Percentiles rank a stretch among this genome's conserved stretches.
Evolutionary conservation across 1,140 invertebrate species (phyloP).

Genomic region (Drosophila albomicans): DNA sequence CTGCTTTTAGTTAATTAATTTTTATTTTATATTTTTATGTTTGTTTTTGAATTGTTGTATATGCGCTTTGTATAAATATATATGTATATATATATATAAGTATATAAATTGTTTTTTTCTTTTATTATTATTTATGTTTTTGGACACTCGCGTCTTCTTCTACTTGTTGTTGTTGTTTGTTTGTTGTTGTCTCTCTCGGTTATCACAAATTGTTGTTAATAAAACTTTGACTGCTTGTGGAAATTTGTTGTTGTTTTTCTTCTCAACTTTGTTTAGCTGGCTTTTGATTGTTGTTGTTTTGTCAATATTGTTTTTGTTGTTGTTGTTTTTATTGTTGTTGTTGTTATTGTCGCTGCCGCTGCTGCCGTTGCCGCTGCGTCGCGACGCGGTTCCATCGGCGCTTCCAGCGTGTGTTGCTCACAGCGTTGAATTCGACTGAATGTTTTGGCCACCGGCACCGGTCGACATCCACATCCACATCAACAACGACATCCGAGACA

Average conservation of each 20-base stretch:
- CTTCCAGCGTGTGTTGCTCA: slow-evolving; percentile 69
- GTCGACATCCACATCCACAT: slow-evolving; percentile 50
- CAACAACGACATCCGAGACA: slow-evolving; percentile 51
- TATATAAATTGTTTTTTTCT: slow-evolving; percentile 42
- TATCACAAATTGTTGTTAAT: slow-evolving; percentile 57
- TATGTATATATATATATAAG: slow-evolving; percentile 31
- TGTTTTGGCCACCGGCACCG: slow-evolving; percentile 60
- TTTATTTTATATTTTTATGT: slow-evolving; percentile 25
- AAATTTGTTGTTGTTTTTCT: slow-evolving; percentile 30
- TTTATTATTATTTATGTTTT: slow-evolving; percentile 32
- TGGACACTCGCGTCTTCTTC: slow-evolving; percentile 44
- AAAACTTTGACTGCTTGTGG: slow-evolving; percentile 56
- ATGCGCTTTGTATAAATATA: slow-evolving; percentile 46
- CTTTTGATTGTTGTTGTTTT: slow-evolving; percentile 39
- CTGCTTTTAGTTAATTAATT: slow-evolving; percentile 50
- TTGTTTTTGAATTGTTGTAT: slow-evolving; percentile 37
- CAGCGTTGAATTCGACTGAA: slow-evolving; percentile 69
- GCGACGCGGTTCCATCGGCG: slow-evolving; percentile 59
- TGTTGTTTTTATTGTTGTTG: slow-evolving; percentile 31
- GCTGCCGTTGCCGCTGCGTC: slow-evolving; percentile 53
- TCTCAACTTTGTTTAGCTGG: slow-evolving; percentile 26
- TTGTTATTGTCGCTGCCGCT: slow-evolving; percentile 45
- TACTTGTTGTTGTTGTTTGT: slow-evolving; percentile 30
- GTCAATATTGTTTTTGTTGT: slow-evolving; percentile 7
- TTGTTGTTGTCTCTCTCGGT: slow-evolving; percentile 45